These are phyloP conservation scores for Rissa tridactyla DNA, from an alignment of 2,113 vertebrate genomes.

Conservation along the genomic window DNA sequence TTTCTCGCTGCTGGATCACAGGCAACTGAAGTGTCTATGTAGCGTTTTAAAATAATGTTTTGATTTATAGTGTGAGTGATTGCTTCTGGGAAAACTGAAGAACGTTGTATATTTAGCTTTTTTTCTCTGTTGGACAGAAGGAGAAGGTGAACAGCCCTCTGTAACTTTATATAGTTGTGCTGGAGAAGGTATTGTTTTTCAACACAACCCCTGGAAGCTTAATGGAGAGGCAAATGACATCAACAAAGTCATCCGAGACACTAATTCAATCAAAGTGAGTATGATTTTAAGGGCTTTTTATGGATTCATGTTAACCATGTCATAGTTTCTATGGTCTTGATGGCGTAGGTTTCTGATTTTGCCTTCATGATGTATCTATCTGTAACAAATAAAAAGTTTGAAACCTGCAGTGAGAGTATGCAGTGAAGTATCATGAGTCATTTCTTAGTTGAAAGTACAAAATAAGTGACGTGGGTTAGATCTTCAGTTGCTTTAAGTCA, in stretches of 20 bases:
- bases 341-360: neutral
- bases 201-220: slow-evolving; percentile 90
- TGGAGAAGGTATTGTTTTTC: slow-evolving; percentile 90
- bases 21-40: neutral
- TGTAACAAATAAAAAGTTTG: neutral
- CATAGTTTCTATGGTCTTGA: neutral
- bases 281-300: neutral
- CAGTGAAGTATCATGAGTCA: neutral
- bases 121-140: slow-evolving; percentile 57
- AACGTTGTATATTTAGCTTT: neutral
- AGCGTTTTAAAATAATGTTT: neutral
- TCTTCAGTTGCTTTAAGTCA: neutral
- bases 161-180: slow-evolving; percentile 91
- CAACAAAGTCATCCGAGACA: slow-evolving; percentile 88
- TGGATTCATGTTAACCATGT: neutral
- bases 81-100: neutral
- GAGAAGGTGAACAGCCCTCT: slow-evolving; percentile 77
- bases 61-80: neutral
- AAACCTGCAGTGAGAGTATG: neutral
- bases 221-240: slow-evolving; percentile 86
- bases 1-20: neutral
- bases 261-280: slow-evolving; percentile 89
- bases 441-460: neutral
- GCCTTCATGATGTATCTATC: neutral
- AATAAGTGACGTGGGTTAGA: neutral